Conservation (phyloP, 1,140 invertebrate species). For the Eupristina koningsbergeri region DNA sequence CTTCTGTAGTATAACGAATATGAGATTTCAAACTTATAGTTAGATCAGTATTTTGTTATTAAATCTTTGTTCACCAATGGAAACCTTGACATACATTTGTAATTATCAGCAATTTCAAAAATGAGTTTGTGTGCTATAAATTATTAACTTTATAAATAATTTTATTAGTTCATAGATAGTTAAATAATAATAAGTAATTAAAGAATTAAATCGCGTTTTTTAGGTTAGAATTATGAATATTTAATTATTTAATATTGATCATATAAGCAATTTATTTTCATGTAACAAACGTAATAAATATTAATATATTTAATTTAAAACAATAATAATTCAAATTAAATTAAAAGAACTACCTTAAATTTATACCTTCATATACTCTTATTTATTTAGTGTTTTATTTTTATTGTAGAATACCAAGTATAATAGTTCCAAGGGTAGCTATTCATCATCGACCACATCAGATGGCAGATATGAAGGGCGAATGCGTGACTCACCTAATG, state of each 20-base stretch:
- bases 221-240: slow-evolving; percentile 37
- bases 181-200: too few species aligned
- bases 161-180: neutral
- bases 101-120: neutral
- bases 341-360: slow-evolving; percentile 13
- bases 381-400: slow-evolving; percentile 51
- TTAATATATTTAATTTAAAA: neutral
- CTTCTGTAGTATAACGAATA: too few species aligned
- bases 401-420: slow-evolving; percentile 82
- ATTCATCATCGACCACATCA: slow-evolving; percentile 73
- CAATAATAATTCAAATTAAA: neutral
- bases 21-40: too few species aligned
- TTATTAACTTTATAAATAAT: neutral
- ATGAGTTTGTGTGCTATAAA: neutral
- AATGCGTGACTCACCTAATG: slow-evolving; percentile 82
- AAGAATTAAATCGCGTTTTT: neutral
- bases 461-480: slow-evolving; percentile 76
- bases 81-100: neutral
- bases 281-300: neutral
- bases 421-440: slow-evolving; percentile 80
- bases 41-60: too few species aligned
- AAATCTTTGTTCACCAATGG: neutral
- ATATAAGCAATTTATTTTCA: neutral
- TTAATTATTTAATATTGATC: too few species aligned
- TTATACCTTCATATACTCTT: neutral